phyloP scores from a whole-genome alignment of 2,888 invertebrate genomes.

The Nemapogon koenigi region DNA sequence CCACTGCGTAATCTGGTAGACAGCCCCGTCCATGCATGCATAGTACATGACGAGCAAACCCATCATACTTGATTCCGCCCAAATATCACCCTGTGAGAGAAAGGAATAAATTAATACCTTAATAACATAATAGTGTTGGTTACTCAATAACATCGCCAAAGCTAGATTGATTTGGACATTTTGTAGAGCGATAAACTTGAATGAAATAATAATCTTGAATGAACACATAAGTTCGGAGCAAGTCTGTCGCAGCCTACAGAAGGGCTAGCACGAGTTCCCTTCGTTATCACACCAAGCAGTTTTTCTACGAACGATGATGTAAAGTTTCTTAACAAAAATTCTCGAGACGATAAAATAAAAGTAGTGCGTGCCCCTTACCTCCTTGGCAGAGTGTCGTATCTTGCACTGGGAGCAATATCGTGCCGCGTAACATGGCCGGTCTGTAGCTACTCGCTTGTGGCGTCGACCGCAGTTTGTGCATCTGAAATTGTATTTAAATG shows the following conservation, averaged over 20 bases:
- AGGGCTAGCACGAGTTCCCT: no score
- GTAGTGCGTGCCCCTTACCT: conserved; percentile 59
- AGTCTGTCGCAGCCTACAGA: no score
- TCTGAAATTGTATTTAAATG: no score
- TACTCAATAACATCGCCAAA: no score
- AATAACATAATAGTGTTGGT: not conserved
- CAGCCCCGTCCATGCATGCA: conserved; percentile 95
- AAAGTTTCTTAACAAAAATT: no score
- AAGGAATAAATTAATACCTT: not conserved
- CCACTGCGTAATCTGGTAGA: conserved; percentile 97
- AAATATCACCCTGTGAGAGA: conserved; percentile 82
- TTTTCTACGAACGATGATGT: no score
- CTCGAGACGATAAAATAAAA: no score
- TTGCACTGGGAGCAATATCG: conserved; percentile 90
- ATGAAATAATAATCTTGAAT: no score
- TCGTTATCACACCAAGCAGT: no score
- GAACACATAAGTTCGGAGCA: no score
- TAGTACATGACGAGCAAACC: conserved; percentile 94
- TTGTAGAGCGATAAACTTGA: no score
- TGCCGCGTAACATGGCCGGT: conserved; percentile 90
- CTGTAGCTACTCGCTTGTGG: conserved; percentile 85
- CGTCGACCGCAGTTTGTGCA: conserved; percentile 94
- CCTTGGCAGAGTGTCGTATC: conserved; percentile 88
- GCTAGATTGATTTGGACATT: no score
- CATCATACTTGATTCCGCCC: conserved; percentile 91